Evolutionary conservation across 2,797 vertebrate species (phyloP).

Genomic region (Holocentrus rufus): DNA sequence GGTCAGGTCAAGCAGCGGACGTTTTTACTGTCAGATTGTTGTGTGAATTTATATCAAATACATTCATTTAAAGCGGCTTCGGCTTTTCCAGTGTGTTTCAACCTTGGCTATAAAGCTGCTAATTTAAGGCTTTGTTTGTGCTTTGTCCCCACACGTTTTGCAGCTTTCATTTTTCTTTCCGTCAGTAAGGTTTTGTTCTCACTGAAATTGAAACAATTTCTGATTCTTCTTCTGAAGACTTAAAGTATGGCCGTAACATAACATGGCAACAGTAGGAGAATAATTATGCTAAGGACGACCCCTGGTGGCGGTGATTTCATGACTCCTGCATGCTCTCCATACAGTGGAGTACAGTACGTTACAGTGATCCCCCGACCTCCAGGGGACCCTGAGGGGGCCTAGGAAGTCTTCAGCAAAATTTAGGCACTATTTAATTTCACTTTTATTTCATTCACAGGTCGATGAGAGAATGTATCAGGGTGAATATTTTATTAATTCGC

Average conservation of each 20-base stretch:
- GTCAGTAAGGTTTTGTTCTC: constrained; percentile 14
- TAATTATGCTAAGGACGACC: constrained; percentile 40
- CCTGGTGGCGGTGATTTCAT: constrained; percentile 48
- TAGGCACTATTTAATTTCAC: too few relatives aligned
- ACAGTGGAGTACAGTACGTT: too few relatives aligned
- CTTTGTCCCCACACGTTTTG: background rate
- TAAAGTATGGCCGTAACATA: background rate
- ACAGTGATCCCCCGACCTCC: too few relatives aligned
- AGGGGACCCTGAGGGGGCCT: too few relatives aligned
- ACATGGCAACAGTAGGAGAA: background rate
- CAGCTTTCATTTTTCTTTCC: constrained; percentile 13
- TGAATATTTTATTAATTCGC: too few relatives aligned
- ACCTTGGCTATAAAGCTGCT: constrained; percentile 29
- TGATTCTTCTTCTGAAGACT: constrained; percentile 17
- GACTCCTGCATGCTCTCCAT: background rate
- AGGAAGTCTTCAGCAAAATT: too few relatives aligned
- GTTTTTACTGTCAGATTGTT: constrained; percentile 29
- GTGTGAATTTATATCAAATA: constrained; percentile 41
- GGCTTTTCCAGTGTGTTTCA: constrained; percentile 5
- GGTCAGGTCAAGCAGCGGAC: background rate
- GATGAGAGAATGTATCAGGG: too few relatives aligned
- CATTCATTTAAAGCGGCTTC: constrained; percentile 4
- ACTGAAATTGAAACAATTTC: constrained; percentile 23
- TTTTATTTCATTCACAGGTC: too few relatives aligned
- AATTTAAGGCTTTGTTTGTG: constrained; percentile 30